Evolutionary conservation across 2,113 vertebrate genomes (phyloP).

Genomic region (Psittacula cyanocephala): DNA sequence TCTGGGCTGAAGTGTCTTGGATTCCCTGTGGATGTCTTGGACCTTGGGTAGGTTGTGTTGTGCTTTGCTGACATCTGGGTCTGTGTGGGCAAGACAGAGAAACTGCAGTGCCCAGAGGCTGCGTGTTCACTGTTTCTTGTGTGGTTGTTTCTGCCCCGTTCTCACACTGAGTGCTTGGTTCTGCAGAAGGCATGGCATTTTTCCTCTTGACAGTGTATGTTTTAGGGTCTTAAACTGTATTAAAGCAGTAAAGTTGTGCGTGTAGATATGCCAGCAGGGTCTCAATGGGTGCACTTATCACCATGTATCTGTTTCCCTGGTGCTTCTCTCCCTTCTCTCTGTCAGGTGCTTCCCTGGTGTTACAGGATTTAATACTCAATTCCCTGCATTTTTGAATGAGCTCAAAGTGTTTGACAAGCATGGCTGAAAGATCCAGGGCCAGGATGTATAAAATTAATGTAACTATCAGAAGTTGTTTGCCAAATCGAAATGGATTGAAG

Average conservation of each 20-base stretch:
- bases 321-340: not conserved
- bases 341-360: not conserved
- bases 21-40: not conserved
- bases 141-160: not conserved
- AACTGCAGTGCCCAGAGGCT: not conserved
- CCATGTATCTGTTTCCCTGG: not conserved
- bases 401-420: not conserved
- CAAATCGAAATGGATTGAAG: not conserved
- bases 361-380: not conserved
- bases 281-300: not conserved
- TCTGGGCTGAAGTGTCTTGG: not conserved
- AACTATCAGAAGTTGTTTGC: not conserved
- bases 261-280: not conserved
- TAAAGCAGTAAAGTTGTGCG: not conserved
- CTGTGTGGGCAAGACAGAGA: fast-evolving
- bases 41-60: not conserved
- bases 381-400: not conserved
- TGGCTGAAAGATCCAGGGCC: not conserved
- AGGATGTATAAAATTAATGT: not conserved
- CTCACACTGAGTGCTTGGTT: not conserved
- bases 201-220: not conserved
- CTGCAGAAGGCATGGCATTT: not conserved
- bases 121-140: not conserved
- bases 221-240: not conserved
- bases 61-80: not conserved